Percentiles rank a stretch among this genome's conserved stretches.
These are phyloP conservation scores for Artibeus jamaicensis DNA, from an alignment of 2,797 vertebrate species.

Conservation along the genomic window DNA sequence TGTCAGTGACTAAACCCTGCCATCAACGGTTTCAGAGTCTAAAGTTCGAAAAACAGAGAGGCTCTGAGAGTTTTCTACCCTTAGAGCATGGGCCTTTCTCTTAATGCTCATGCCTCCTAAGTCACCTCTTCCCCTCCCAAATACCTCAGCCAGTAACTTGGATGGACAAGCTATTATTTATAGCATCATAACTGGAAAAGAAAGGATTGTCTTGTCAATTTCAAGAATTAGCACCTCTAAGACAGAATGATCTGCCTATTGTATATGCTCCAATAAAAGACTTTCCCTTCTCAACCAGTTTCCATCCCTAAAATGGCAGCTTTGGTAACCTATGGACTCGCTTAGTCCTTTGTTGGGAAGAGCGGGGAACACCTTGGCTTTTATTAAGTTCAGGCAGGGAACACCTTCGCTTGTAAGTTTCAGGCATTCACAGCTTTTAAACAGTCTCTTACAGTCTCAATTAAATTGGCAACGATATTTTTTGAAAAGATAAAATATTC, in stretches of 20 bases:
- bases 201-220: slow-evolving; percentile 28
- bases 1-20: slow-evolving; percentile 64
- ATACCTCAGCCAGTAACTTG: slow-evolving; percentile 30
- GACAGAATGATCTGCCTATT: slow-evolving; percentile 58
- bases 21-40: slow-evolving; percentile 50
- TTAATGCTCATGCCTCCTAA: neutral
- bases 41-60: slow-evolving; percentile 18
- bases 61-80: slow-evolving; percentile 28
- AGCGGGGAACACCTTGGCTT: slow-evolving; percentile 54
- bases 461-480: slow-evolving; percentile 54
- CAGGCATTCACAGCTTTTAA: slow-evolving; percentile 73
- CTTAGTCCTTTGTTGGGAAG: slow-evolving; percentile 53
- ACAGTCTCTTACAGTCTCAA: slow-evolving; percentile 66
- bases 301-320: slow-evolving; percentile 49
- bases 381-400: slow-evolving; percentile 50
- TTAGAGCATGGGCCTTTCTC: neutral
- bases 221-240: slow-evolving; percentile 77
- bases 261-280: neutral
- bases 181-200: slow-evolving; percentile 35
- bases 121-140: neutral
- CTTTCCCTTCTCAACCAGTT: neutral
- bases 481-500: slow-evolving; percentile 63
- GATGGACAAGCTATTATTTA: slow-evolving; percentile 34
- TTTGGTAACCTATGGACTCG: slow-evolving; percentile 62
- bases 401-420: slow-evolving; percentile 48